Evolutionary conservation across 2,888 invertebrate genomes (phyloP), one percentile per base, ranked within the genome.

Genomic region (Archaeoteleia sp.): DNA sequence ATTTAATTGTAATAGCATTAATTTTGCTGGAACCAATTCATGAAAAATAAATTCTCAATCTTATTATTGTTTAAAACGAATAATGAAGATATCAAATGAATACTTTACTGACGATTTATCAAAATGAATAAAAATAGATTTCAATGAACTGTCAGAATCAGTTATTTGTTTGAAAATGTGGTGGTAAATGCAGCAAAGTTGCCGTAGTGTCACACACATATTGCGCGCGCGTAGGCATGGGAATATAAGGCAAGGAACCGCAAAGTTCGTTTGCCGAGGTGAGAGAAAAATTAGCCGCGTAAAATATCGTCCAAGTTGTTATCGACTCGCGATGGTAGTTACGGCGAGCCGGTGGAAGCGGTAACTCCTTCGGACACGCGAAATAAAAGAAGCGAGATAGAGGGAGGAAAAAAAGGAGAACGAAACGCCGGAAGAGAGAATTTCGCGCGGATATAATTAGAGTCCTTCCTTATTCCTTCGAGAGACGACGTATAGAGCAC

Each of bases 231-330:
- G 27, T 35, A 10, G 23, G 30, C 34, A 37, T 23, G n/a, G 15
- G 25, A 32, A 53, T 45, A 53, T 45, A 30, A 45, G 54, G 34
- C 45, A 37, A 45, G 37, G 30, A 57, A 51, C 46, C 20, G 55
- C 60, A 51, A 57, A 37, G 46, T 51, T 48, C 48, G 37, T 55
- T 55, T 51, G 34, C 13, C 25, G 46, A 63, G 55, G 68, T 55
- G 58, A 49, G 46, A 58, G 51, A 62, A 70, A 68, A 73, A 73
- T 74, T 72, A 73, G 67, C 65, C 61, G 34, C 43, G 61, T 69
- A 65, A 73, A 63, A 67, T 71, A 72, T 72, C 63, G 61, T 45
- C 67, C 61, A 63, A 72, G 73, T 73, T 72, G 67, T 73, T 73
- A 72, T 72, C 73, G 68, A 69, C 71, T 67, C 65, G 58, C 54